These are phyloP conservation scores for Verasper variegatus DNA, from an alignment of 2,113 vertebrate genomes.

Conservation along the genomic window DNA sequence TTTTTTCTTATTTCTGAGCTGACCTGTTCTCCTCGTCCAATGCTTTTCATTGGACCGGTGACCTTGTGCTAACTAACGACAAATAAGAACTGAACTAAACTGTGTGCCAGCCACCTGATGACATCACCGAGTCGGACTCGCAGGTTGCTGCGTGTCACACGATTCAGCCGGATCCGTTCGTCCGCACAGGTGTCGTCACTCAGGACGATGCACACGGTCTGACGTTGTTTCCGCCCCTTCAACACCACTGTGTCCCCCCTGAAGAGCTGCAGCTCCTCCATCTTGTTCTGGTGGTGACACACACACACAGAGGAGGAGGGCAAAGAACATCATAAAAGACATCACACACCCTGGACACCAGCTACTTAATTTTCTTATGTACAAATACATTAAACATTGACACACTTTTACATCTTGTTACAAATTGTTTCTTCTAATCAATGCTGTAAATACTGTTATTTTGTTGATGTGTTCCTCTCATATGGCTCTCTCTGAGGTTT, in stretches of 20 bases:
- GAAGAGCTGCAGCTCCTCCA: conserved; percentile 95
- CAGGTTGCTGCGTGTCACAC: conserved; percentile 95
- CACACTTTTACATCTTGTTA: conserved; percentile 15
- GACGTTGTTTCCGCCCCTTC: conserved; percentile 93
- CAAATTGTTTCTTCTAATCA: too few species aligned
- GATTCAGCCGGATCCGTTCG: conserved; percentile 94
- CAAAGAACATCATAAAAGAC: too few species aligned
- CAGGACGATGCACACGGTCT: conserved; percentile 94
- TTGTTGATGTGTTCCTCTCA: too few species aligned
- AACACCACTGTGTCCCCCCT: conserved; percentile 94
- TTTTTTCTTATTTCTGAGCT: too few species aligned
- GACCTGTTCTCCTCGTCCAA: too few species aligned
- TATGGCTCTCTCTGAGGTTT: too few species aligned
- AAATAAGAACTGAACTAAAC: not conserved
- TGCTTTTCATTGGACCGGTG: too few species aligned
- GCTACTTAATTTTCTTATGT: too few species aligned
- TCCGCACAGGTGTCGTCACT: conserved; percentile 94
- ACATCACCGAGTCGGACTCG: conserved; percentile 95
- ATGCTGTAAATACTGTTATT: too few species aligned
- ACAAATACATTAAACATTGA: not conserved
- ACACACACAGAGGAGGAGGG: not conserved
- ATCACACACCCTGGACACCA: not conserved
- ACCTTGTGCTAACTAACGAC: too few species aligned
- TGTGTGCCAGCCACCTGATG: conserved; percentile 85
- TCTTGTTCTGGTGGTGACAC: conserved; percentile 86